Evolutionary conservation across 2,797 vertebrate species (phyloP).

Genomic region (Hipposideros larvatus): DNA sequence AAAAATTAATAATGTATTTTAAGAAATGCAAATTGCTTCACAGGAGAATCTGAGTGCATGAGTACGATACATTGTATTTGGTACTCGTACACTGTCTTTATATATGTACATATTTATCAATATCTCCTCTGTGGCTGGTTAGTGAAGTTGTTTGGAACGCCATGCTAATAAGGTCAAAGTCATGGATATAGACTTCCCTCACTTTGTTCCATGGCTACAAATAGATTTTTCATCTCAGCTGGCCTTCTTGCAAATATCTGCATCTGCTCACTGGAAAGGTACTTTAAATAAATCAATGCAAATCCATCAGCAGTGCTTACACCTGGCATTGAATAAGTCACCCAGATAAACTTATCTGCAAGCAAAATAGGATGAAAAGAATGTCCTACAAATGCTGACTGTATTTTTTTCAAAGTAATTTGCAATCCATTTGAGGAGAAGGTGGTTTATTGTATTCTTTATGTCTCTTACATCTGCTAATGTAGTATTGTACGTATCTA

Average conservation of each 20-base stretch:
- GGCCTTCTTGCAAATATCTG: conserved; percentile 36
- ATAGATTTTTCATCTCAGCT: conserved; percentile 54
- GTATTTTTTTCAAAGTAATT: not conserved
- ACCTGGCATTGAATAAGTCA: conserved; percentile 51
- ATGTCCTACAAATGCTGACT: conserved; percentile 4
- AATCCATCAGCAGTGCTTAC: conserved; percentile 48
- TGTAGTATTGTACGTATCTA: not conserved
- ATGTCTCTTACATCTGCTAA: not conserved
- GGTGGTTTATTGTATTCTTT: not conserved
- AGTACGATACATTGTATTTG: not conserved
- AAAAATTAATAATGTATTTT: conserved; percentile 36
- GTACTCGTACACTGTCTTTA: not conserved
- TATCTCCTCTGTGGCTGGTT: not conserved
- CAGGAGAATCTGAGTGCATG: not conserved
- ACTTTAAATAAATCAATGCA: conserved; percentile 70
- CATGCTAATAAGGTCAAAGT: conserved; percentile 14
- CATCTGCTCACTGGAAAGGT: conserved; percentile 49
- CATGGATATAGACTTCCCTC: not conserved
- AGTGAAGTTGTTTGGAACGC: not conserved
- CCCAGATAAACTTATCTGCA: conserved; percentile 67
- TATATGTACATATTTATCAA: not conserved
- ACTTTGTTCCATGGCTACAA: not conserved
- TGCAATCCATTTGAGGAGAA: not conserved
- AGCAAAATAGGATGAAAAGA: conserved; percentile 63
- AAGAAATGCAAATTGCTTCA: conserved; percentile 8